Evolutionary conservation across 2,888 invertebrate genomes (phyloP), one percentile per base, ranked within the genome.

Genomic region (Lissonota sp.): DNA sequence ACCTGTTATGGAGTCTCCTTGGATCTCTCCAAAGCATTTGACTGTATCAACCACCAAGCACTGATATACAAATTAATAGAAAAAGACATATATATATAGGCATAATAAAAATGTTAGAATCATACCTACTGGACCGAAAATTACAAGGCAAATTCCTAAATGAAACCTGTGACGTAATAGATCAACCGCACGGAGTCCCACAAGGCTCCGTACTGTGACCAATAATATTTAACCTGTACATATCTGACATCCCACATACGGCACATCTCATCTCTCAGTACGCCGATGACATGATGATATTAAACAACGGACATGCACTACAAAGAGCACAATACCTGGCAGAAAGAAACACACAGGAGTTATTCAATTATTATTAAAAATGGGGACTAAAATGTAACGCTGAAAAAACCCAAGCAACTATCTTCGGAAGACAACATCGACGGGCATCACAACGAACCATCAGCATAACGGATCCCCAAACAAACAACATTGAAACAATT

Each of bases 1-100:
- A 58, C 49, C 5, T 58, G 49, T 3, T 49, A 49, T 7, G 53
- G 60, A 51, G 53, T 78, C 6, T 55, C 64, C 4, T 14, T 64
- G 1, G 78, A 78, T 40, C 71, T 78, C n/a, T 72, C 64, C 4
- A 78, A 78, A 64, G 78, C 71, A 12, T 78, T 72, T 16, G 71
- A 78, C 37, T 71, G 46, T 12, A 78, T 78, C 8, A 62, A 64
- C 26, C 71, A 78, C 46, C 40, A 46, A 10, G 44, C 55, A 16
- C 12, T 76, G 39, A 14, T 63, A 14, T 16, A 42, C 1, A 78
- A 74, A 84, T 62, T 73, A 14, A 51, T 14, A 44, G 57, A 57
- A 40, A 66, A 60, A 69, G 10, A 14, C 40, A 57, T 67, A 8
- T 79, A 8, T 79, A 55, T 8, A 67, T 64, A 44, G n/a, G 26